Evolutionary conservation across 2,888 invertebrate genomes (phyloP).

Genomic region (Eupithecia insigniata): DNA sequence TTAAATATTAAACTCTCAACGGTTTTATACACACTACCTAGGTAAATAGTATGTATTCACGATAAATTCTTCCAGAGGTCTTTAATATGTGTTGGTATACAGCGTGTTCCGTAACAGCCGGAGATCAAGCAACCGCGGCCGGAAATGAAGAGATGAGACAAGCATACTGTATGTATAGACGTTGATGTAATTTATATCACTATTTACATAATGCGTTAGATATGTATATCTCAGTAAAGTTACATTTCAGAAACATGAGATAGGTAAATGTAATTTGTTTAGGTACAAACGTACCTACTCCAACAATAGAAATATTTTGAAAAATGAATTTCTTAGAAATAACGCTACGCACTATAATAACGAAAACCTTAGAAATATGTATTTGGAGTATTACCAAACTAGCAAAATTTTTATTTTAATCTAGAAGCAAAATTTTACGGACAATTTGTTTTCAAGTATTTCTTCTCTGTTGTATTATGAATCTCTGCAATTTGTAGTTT

Average conservation of each 20-base stretch:
- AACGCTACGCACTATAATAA: no score
- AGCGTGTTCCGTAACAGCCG: constrained; percentile 29
- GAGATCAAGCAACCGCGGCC: constrained; percentile 32
- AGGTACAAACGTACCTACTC: no score
- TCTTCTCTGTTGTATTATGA: no score
- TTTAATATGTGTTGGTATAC: constrained; percentile 22
- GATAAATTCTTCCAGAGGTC: not conserved
- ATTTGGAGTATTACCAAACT: no score
- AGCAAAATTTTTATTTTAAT: no score
- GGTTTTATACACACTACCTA: not conserved
- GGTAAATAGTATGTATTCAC: not conserved
- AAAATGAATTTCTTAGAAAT: no score
- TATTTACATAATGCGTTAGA: not conserved
- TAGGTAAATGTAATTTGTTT: no score
- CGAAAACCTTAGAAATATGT: no score
- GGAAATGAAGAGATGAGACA: constrained; percentile 35
- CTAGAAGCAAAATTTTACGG: no score
- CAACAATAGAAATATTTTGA: no score
- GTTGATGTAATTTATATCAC: not conserved
- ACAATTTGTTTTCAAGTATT: no score
- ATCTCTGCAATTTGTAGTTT: no score
- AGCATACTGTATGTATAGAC: constrained; percentile 25
- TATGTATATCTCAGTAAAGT: not conserved
- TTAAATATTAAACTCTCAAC: not conserved
- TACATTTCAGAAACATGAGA: not conserved